These are phyloP conservation scores for Lamprotornis superbus DNA, from an alignment of 2,113 vertebrate species.

Conservation along the genomic window DNA sequence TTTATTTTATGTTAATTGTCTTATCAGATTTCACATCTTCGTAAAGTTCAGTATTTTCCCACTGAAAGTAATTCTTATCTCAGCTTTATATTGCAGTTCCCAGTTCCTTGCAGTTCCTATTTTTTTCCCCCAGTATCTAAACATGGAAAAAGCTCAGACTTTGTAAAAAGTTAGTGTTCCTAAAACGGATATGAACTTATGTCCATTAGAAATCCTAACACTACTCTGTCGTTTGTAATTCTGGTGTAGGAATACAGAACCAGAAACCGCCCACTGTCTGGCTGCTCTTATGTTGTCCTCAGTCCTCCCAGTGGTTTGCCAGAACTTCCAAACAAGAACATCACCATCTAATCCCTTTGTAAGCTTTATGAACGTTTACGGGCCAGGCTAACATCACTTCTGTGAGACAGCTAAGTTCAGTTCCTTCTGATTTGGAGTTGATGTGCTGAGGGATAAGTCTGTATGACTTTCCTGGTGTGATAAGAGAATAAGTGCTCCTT, in stretches of 20 bases:
- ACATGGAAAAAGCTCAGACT: not conserved
- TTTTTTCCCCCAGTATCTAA: not conserved
- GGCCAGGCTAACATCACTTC: not conserved
- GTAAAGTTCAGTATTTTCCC: not conserved
- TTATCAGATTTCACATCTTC: not conserved
- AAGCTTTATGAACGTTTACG: not conserved
- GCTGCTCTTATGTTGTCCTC: not conserved
- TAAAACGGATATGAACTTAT: not conserved
- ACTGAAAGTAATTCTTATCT: not conserved
- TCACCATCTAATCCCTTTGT: not conserved
- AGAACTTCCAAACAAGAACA: not conserved
- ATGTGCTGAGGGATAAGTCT: not conserved
- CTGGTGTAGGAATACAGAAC: not conserved
- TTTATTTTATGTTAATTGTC: not conserved
- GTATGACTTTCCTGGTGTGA: not conserved
- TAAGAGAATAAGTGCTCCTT: not conserved
- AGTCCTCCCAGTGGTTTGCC: accelerated
- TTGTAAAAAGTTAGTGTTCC: not conserved
- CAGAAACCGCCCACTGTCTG: not conserved
- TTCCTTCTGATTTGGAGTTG: not conserved
- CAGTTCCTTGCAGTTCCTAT: not conserved
- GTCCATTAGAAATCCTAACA: not conserved
- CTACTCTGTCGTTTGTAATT: not conserved
- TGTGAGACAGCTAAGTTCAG: not conserved
- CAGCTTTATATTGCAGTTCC: not conserved